Conservation (phyloP, 2,797 vertebrate genomes). For the Acanthopagrus latus region DNA sequence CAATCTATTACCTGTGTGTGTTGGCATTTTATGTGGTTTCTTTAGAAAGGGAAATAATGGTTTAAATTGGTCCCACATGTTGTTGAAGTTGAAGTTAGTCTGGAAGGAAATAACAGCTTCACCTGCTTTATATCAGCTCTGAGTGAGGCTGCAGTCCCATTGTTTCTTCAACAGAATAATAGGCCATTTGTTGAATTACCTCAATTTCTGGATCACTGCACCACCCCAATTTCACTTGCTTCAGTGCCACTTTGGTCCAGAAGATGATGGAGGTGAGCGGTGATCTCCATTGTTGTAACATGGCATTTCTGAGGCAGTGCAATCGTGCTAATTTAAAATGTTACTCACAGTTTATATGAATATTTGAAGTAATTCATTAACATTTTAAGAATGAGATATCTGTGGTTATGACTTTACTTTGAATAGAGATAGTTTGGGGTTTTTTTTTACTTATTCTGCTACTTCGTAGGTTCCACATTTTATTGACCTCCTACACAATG, state of each 20-base stretch:
- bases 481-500: constrained; percentile 1
- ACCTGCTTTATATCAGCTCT: neutral
- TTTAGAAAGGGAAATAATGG: no score
- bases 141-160: neutral
- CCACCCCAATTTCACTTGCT: neutral
- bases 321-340: constrained; percentile 1
- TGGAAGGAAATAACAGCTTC: no score
- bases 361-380: constrained; percentile 1
- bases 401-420: neutral
- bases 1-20: no score
- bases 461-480: neutral
- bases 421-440: neutral
- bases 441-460: neutral
- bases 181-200: constrained; percentile 3
- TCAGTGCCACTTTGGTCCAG: constrained; percentile 6
- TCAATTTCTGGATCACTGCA: constrained; percentile 33
- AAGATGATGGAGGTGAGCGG: constrained; percentile 12
- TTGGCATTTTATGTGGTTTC: no score
- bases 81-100: no score
- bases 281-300: constrained; percentile 8
- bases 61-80: no score
- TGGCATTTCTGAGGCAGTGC: constrained; percentile 1
- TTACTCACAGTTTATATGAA: neutral
- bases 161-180: constrained; percentile 9
- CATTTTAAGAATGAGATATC: constrained; percentile 6